phyloP scores from a whole-genome alignment of 1,140 invertebrate genomes.

The Rhynchophorus ferrugineus region DNA sequence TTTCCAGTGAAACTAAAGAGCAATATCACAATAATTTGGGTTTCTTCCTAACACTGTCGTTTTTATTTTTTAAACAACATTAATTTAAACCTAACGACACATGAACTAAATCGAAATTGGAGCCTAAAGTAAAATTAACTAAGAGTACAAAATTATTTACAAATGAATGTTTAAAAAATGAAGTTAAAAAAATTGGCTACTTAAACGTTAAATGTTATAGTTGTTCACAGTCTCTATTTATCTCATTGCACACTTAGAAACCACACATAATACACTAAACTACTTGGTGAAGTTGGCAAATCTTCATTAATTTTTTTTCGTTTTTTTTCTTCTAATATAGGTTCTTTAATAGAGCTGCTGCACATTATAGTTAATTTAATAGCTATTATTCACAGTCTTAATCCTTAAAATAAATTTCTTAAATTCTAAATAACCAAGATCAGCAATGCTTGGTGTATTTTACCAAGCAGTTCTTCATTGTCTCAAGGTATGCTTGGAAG shows the following conservation, averaged over 20 bases:
- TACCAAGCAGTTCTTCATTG: conserved; percentile 3
- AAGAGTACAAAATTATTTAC: conserved; percentile 20
- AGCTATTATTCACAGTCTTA: conserved; percentile 31
- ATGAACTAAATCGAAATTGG: conserved; percentile 7
- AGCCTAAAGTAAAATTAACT: conserved; percentile 22
- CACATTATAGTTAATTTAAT: conserved; percentile 19
- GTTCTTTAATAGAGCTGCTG: conserved; percentile 25
- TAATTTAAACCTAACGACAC: conserved; percentile 1
- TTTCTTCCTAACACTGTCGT: background rate
- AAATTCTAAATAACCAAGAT: conserved; percentile 14
- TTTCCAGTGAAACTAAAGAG: background rate
- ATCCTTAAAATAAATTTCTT: conserved; percentile 21
- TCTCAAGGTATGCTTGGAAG: too few relatives aligned
- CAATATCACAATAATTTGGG: background rate
- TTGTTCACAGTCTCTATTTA: conserved; percentile 32
- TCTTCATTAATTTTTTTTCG: conserved; percentile 10
- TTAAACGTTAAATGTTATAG: conserved; percentile 13
- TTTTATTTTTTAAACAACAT: background rate
- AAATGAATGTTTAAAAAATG: conserved; percentile 15
- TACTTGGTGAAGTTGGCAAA: conserved; percentile 31
- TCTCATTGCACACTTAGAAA: conserved; percentile 35
- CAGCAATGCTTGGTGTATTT: conserved; percentile 14
- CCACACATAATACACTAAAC: conserved; percentile 34
- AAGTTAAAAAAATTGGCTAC: conserved; percentile 21
- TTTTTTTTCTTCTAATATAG: conserved; percentile 10